A percentile compares a stretch with the other conserved stretches of the same genome.
Conservation (phyloP, 2,888 invertebrate species). For the Crepidodera aurea region DNA sequence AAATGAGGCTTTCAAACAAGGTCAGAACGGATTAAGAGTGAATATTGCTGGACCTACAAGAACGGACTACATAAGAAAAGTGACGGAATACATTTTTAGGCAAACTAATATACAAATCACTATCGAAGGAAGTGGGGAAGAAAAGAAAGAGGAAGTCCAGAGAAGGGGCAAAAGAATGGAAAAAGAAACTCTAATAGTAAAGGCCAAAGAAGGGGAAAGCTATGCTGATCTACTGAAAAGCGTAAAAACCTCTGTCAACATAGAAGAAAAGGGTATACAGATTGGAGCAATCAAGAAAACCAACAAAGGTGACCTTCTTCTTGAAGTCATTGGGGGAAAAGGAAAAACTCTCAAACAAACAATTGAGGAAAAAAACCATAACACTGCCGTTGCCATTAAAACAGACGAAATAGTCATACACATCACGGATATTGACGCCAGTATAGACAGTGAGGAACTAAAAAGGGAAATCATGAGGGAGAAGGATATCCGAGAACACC, state of each 20-base stretch:
- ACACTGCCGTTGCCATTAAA: conserved; percentile 9
- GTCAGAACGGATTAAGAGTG: background rate
- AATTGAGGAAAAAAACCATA: conserved; percentile 7
- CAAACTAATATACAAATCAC: background rate
- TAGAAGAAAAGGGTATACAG: conserved; percentile 14
- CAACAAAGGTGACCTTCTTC: conserved; percentile 10
- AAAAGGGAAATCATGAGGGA: background rate
- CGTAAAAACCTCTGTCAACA: conserved; percentile 10
- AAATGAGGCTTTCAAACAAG: background rate
- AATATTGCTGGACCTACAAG: background rate
- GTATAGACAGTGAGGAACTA: conserved; percentile 4
- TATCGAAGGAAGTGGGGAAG: background rate
- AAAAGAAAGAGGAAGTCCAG: background rate
- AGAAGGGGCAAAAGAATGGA: too few relatives aligned
- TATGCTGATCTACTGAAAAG: conserved; percentile 14
- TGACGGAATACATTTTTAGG: background rate
- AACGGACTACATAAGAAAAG: conserved; percentile 2
- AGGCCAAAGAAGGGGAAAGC: conserved; percentile 3
- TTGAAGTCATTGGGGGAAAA: conserved; percentile 12
- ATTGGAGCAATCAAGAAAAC: conserved; percentile 15
- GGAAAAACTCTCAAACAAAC: conserved; percentile 16
- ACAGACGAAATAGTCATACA: conserved; percentile 6
- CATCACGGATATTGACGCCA: conserved; percentile 17
- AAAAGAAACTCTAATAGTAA: conserved; percentile 3
- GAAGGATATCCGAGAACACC: background rate